Evolutionary conservation across 2,888 invertebrate genomes (phyloP).

Genomic region (Anthophora plumipes): DNA sequence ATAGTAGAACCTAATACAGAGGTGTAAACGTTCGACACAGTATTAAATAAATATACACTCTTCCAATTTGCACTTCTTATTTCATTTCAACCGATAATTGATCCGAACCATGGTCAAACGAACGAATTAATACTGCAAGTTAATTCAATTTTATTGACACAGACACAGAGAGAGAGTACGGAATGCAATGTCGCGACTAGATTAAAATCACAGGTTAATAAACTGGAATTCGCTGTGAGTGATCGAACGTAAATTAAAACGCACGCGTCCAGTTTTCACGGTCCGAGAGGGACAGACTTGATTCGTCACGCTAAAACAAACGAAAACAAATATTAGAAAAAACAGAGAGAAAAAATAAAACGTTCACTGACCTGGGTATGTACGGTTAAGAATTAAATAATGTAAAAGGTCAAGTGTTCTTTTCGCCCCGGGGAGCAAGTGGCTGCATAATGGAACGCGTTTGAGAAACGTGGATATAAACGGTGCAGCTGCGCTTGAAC

Average conservation of each 20-base stretch:
- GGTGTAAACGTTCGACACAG: too few relatives aligned
- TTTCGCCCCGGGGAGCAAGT: conserved; percentile 14
- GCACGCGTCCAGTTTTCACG: background rate
- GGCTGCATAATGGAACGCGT: conserved; percentile 39
- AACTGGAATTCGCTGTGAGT: background rate
- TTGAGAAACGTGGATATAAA: conserved; percentile 56
- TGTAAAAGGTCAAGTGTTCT: conserved; percentile 32
- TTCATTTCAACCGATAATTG: too few relatives aligned
- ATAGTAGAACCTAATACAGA: too few relatives aligned
- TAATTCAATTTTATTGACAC: background rate
- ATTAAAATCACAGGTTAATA: background rate
- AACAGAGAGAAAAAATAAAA: background rate
- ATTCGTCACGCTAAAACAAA: background rate
- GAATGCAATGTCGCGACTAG: background rate
- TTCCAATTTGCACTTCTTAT: too few relatives aligned
- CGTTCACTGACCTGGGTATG: background rate
- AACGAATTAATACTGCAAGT: background rate
- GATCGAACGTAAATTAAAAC: conserved; percentile 2
- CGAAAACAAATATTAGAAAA: too few relatives aligned
- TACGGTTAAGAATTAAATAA: conserved; percentile 17
- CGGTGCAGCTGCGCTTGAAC: conserved; percentile 50
- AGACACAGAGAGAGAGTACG: too few relatives aligned
- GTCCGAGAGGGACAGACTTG: background rate
- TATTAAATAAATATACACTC: too few relatives aligned
- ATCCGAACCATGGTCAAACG: background rate